Percentiles rank a stretch among this genome's conserved stretches.
Conservation (phyloP, 2,113 vertebrate genomes). For the Tretioscincus oriximinensis region DNA sequence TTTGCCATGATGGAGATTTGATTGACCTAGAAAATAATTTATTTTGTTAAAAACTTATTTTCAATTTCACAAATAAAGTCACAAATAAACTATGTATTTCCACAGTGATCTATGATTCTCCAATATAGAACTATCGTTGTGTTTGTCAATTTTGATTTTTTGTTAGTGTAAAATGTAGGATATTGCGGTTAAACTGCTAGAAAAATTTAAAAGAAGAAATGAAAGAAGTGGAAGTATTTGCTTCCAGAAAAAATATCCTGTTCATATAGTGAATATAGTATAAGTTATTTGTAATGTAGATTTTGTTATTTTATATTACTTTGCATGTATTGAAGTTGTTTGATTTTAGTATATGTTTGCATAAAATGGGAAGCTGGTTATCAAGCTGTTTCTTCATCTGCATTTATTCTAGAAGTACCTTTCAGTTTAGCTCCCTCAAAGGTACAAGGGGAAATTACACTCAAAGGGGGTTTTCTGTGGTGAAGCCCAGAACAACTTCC, state of each 20-base stretch:
- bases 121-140: not conserved
- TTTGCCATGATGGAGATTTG: not conserved
- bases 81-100: not conserved
- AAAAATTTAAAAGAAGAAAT: not conserved
- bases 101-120: not conserved
- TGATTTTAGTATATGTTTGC: constrained; percentile 70
- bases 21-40: not conserved
- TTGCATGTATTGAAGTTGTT: constrained; percentile 63
- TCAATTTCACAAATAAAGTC: too few species aligned
- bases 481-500: too few species aligned
- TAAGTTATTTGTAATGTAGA: constrained; percentile 68
- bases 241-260: constrained; percentile 43
- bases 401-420: not conserved
- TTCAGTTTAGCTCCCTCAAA: too few species aligned
- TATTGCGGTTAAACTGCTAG: too few species aligned
- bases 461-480: too few species aligned
- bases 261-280: constrained; percentile 43
- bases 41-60: too few species aligned
- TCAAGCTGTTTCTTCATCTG: constrained; percentile 9
- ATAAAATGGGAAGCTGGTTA: constrained; percentile 63
- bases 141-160: not conserved
- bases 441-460: too few species aligned
- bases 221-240: not conserved
- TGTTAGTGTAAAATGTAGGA: not conserved
- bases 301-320: constrained; percentile 69